Evolutionary conservation across 2,797 vertebrate species (phyloP).

Genomic region (Cryptoprocta ferox): DNA sequence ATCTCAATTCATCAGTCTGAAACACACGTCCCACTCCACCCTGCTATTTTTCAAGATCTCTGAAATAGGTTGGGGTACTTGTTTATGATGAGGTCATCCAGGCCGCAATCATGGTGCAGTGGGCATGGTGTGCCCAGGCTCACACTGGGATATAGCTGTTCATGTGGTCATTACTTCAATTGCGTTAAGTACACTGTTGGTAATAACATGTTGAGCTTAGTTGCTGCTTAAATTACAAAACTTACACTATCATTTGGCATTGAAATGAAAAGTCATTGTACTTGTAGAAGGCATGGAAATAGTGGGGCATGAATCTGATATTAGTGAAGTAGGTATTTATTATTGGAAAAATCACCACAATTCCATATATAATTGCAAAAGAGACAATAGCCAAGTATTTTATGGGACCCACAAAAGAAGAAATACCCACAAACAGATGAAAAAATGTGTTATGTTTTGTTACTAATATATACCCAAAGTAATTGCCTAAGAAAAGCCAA

Average conservation of each 20-base stretch:
- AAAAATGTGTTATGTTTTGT: constrained; percentile 37
- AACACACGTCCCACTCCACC: background rate
- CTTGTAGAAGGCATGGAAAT: constrained; percentile 20
- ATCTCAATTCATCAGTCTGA: background rate
- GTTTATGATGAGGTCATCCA: background rate
- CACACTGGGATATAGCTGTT: background rate
- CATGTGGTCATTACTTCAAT: background rate
- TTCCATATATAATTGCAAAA: background rate
- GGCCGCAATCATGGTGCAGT: background rate
- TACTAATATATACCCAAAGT: background rate
- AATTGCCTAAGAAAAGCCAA: background rate
- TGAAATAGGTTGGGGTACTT: background rate
- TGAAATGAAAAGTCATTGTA: constrained; percentile 31
- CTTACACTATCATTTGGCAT: constrained; percentile 18
- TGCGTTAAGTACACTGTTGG: constrained; percentile 56
- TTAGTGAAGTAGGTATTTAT: constrained; percentile 8
- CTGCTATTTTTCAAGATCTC: background rate
- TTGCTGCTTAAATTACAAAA: constrained; percentile 43
- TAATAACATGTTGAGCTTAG: constrained; percentile 63
- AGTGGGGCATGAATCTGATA: background rate
- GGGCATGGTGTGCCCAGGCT: background rate
- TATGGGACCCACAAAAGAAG: background rate
- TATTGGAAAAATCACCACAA: background rate
- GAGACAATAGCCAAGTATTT: background rate
- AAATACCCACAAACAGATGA: background rate